Evolutionary conservation across 2,113 vertebrate genomes (phyloP), one percentile per base, ranked within the genome.

Genomic region (Percina caprodes): DNA sequence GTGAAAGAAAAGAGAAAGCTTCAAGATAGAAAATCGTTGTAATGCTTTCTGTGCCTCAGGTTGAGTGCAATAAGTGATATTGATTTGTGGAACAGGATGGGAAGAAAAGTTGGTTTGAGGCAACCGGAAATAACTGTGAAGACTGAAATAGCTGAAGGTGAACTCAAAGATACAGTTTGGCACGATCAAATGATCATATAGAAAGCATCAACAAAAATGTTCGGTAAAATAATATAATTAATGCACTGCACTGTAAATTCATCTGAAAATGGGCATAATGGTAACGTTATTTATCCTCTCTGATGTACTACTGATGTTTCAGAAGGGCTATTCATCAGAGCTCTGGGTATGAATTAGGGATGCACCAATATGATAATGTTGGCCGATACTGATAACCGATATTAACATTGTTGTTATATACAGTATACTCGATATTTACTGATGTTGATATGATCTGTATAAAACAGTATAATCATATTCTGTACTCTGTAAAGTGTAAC

Each of bases 11-110:
- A 45, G 46, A 82, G 21, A 33, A 45, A 58, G 62, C 46, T 62
- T 39, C 1, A 18, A 75, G 56, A 80, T 33, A 74, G 58, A 77
- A 75, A 67, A 35, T 74, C 74, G 51, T 21, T 60, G 80, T n/a
- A 76, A 74, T 69, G 83, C 66, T 65, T 79, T 48, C 24, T 83
- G 71, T 56, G 77, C 56, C 56, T 77, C 69, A 26, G 67, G 71
- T 82, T 46, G 23, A 63, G 51, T 51, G 72, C 48, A 78, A 66
- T 76, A 62, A 85, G 73, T 87, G 73, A 76, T 83, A 87, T 83
- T 79, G 89, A 87, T 88, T 83, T 61, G 77, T 56, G 67, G 55
- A 71, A 70, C 69, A 63, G 71, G 65, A 71, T 45, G 66, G 49
- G 19, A 86, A 62, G 56, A 88, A 80, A 74, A 67, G 69, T 84